These are phyloP conservation scores for Pristionchus maxplancki DNA, from an alignment of 2,888 invertebrate genomes.

Conservation along the genomic window DNA sequence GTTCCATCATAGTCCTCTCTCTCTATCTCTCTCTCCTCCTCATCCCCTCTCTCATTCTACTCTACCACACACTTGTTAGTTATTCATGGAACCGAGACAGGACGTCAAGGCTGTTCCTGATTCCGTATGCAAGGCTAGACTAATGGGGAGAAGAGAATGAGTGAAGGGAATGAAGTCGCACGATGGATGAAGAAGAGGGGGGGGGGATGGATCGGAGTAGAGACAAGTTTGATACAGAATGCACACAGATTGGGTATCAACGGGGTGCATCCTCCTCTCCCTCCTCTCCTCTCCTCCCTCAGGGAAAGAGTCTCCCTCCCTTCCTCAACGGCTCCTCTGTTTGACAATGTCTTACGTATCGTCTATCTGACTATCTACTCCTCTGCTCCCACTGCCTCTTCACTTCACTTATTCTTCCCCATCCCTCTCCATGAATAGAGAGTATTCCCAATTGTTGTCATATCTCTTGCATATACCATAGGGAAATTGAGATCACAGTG, in stretches of 20 bases:
- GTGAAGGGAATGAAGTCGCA: background rate
- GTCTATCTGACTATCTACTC: slow-evolving; percentile 27
- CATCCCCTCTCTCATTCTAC: slow-evolving; percentile 19
- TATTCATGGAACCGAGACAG: slow-evolving; percentile 18
- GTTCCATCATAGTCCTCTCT: background rate
- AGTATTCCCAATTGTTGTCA: background rate
- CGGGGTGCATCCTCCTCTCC: background rate
- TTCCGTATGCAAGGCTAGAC: slow-evolving; percentile 8
- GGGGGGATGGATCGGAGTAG: background rate
- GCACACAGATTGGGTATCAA: slow-evolving; percentile 21
- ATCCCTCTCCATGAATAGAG: background rate
- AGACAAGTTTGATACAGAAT: background rate
- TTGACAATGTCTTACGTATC: slow-evolving; percentile 29
- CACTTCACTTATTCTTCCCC: slow-evolving; percentile 18
- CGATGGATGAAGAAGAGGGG: background rate
- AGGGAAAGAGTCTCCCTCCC: background rate
- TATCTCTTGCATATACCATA: background rate
- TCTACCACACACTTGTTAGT: background rate
- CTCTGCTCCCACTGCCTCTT: background rate
- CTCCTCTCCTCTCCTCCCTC: background rate
- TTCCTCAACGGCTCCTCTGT: background rate
- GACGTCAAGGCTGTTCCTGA: background rate
- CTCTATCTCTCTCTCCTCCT: background rate
- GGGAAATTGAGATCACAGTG: background rate
- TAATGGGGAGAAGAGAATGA: slow-evolving; percentile 13